phyloP scores from a whole-genome alignment of 2,888 invertebrate genomes.

The Tetranychus piercei region DNA sequence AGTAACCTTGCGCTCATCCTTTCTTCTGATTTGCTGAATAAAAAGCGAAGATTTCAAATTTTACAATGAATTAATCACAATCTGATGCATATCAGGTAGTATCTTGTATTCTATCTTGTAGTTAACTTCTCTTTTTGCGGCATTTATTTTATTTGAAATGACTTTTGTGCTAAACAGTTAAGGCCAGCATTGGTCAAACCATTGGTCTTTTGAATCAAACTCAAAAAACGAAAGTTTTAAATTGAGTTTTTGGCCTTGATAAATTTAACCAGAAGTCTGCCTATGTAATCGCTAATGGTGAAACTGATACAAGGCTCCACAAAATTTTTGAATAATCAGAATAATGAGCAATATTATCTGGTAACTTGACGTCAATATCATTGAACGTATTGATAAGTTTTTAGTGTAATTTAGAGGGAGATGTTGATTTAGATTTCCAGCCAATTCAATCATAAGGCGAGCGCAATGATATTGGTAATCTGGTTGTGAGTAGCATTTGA shows the following conservation, averaged over 20 bases:
- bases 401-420: too few species aligned
- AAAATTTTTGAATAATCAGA: background rate
- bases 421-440: background rate
- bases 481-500: background rate
- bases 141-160: background rate
- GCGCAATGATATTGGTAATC: background rate
- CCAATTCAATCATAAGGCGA: background rate
- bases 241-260: background rate
- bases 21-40: too few species aligned
- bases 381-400: background rate
- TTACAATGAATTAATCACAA: too few species aligned
- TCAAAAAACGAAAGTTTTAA: background rate
- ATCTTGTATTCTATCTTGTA: slow-evolving; percentile 6
- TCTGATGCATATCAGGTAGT: too few species aligned
- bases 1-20: too few species aligned
- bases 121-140: slow-evolving; percentile 10
- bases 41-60: too few species aligned
- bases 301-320: background rate
- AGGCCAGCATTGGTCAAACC: background rate
- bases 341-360: background rate
- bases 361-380: background rate
- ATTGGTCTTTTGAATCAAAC: background rate
- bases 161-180: background rate
- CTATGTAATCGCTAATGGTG: background rate
- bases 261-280: background rate